Base-by-base conservation (phyloP, 2,888 invertebrate species). In the Metacarcinus magister region DNA sequence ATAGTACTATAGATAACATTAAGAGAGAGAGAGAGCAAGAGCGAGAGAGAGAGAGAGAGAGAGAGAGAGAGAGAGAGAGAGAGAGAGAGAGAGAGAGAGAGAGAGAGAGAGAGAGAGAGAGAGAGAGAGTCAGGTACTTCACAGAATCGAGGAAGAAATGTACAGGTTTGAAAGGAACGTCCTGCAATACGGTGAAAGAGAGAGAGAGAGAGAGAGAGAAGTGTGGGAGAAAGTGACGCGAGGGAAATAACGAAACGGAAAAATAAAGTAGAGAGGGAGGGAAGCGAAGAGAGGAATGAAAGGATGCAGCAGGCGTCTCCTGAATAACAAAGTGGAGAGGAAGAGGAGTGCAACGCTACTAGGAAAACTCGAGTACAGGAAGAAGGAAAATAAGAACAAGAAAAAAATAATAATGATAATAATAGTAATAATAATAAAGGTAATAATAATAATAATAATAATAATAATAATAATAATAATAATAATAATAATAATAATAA, bases 71-170 rank as follows among this genome's bases (percentile, higher is more conserved):
- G 89, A 94, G 82, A 82, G 94, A 94, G 82, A 82, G 89, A 94
- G 94, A 82, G 94, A 82, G 82, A 82, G 94, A 94, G 82, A 94
- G 94, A 94, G 94, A 46, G 82, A 94, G 94, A 46, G 94, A 94
- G 94, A 87, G 94, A 89, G 94, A 94, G 94, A 94, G 94, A 87
- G 94, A 94, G 93, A 60, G 93, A 93, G 93, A 54, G 93, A 93
- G 60, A 60, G 93, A 93, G 93, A 60, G 60, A 82, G 82, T 32
- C 32, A 28, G 10, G 23, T 39, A 87, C 32, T 87, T 87, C 39
- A 87, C 39, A 87, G 32, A 75, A n/a, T 46, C 23, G 93, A 93
- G 93, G 60, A 43, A 60, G 60, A 93, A 54, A 60, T 28, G 32
- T 13, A 60, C 23, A 60, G 93, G 39, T 43, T 28, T n/a, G 54